phyloP scores from a whole-genome alignment of 2,797 vertebrate species.

The Rhinatrema bivittatum region DNA sequence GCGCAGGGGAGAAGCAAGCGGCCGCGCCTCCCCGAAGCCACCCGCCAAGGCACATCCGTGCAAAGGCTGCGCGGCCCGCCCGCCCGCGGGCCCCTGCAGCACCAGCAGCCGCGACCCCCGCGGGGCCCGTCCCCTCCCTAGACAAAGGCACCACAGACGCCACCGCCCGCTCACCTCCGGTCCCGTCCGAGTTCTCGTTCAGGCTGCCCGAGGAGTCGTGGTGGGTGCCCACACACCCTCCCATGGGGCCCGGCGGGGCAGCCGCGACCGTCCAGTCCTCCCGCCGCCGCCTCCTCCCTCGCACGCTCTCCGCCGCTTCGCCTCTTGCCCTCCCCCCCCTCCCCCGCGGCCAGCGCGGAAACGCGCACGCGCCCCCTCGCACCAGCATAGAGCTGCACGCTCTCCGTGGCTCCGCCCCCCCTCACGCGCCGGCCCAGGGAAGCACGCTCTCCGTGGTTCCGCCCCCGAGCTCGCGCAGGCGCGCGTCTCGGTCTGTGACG shows the following conservation, averaged over 20 bases:
- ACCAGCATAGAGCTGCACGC: not conserved
- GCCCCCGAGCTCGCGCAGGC: conserved; percentile 1
- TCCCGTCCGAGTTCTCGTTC: conserved; percentile 94
- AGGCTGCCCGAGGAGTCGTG: conserved; percentile 96
- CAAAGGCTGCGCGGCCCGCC: too few relatives aligned
- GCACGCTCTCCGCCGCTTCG: conserved; percentile 23
- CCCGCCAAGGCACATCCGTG: too few relatives aligned
- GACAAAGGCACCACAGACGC: conserved; percentile 9
- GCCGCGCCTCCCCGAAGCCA: too few relatives aligned
- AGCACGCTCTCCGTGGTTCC: not conserved
- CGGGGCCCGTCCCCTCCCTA: not conserved
- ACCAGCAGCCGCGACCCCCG: not conserved
- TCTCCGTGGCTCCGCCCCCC: not conserved
- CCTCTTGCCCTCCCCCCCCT: conserved; percentile 11
- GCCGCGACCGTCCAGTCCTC: conserved; percentile 55
- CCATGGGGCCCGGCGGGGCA: conserved; percentile 87
- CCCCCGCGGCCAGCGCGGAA: conserved; percentile 2
- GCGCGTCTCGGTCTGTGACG: conserved; percentile 17
- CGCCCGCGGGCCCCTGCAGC: too few relatives aligned
- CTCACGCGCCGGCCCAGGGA: not conserved
- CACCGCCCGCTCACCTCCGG: conserved; percentile 70
- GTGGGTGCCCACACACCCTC: conserved; percentile 96
- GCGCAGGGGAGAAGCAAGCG: too few relatives aligned
- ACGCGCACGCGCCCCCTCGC: conserved; percentile 13
- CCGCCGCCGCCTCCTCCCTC: conserved; percentile 18